These are phyloP conservation scores for Ctena decussata DNA, from an alignment of 2,888 invertebrate genomes.

Conservation along the genomic window DNA sequence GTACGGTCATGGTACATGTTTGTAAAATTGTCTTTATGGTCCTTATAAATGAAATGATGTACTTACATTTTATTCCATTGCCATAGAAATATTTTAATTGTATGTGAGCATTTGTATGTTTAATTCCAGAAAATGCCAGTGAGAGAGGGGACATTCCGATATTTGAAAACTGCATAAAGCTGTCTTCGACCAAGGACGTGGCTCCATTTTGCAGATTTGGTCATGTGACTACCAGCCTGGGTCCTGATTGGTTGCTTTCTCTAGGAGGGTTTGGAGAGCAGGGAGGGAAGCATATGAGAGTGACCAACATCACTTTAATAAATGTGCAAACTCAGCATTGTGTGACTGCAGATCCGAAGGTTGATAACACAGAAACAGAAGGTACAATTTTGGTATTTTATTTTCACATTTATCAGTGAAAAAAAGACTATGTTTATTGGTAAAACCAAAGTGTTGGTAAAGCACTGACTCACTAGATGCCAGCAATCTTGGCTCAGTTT, in stretches of 20 bases:
- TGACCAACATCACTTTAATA: conserved; percentile 72
- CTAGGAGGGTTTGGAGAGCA: conserved; percentile 83
- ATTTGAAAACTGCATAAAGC: conserved; percentile 1
- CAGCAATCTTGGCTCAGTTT: too few species aligned
- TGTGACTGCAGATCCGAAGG: conserved; percentile 47
- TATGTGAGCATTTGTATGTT: too few species aligned
- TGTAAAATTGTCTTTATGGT: too few species aligned
- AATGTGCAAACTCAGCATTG: conserved; percentile 63
- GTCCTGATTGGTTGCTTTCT: conserved; percentile 58
- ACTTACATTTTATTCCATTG: too few species aligned
- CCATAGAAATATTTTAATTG: too few species aligned
- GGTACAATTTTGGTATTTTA: too few species aligned
- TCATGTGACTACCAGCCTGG: conserved; percentile 69
- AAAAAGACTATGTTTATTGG: too few species aligned
- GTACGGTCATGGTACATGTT: too few species aligned
- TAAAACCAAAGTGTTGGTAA: too few species aligned
- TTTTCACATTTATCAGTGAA: too few species aligned
- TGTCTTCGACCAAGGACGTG: background rate
- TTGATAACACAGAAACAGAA: conserved; percentile 60
- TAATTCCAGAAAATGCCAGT: background rate
- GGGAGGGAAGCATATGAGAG: conserved; percentile 77
- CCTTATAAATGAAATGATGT: too few species aligned
- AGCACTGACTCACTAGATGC: too few species aligned
- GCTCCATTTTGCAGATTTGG: conserved; percentile 72
- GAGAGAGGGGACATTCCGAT: background rate